Percentiles rank a stretch among this genome's conserved stretches.
Evolutionary conservation across 2,797 vertebrate species (phyloP).

Genomic region (Psittacula echo): DNA sequence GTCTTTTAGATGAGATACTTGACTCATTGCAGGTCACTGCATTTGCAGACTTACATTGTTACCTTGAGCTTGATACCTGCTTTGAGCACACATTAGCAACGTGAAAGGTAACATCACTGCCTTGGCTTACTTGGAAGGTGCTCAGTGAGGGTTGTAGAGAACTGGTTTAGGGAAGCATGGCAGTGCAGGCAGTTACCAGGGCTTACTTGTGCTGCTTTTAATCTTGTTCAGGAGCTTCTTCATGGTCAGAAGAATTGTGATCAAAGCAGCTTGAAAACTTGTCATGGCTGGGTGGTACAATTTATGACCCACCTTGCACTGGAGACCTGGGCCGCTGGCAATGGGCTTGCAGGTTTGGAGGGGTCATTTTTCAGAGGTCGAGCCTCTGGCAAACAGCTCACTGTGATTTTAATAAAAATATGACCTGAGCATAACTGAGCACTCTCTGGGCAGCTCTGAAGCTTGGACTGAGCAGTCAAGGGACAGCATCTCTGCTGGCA

Average conservation of each 20-base stretch:
- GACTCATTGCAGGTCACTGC: background rate
- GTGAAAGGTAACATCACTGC: background rate
- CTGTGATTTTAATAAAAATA: constrained; percentile 44
- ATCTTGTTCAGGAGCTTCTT: background rate
- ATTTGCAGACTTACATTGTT: background rate
- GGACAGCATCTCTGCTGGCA: constrained; percentile 2
- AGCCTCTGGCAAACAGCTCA: constrained; percentile 9
- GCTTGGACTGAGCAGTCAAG: background rate
- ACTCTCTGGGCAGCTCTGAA: constrained; percentile 47
- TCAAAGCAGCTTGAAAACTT: background rate
- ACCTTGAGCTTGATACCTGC: background rate
- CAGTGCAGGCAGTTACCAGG: background rate
- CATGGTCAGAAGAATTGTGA: background rate
- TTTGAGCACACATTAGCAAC: background rate
- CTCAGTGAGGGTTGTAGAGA: background rate
- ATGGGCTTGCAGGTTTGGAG: background rate
- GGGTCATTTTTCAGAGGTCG: constrained; percentile 41
- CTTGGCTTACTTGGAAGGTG: background rate
- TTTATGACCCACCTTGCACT: constrained; percentile 31
- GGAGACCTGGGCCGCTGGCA: constrained; percentile 17
- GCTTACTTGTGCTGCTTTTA: background rate
- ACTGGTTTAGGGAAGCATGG: background rate
- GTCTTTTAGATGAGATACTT: background rate
- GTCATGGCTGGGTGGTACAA: background rate
- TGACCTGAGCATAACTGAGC: constrained; percentile 29